Evolutionary conservation across 2,797 vertebrate genomes (phyloP), one percentile per base, ranked within the genome.

Genomic region (Acanthis flammea): DNA sequence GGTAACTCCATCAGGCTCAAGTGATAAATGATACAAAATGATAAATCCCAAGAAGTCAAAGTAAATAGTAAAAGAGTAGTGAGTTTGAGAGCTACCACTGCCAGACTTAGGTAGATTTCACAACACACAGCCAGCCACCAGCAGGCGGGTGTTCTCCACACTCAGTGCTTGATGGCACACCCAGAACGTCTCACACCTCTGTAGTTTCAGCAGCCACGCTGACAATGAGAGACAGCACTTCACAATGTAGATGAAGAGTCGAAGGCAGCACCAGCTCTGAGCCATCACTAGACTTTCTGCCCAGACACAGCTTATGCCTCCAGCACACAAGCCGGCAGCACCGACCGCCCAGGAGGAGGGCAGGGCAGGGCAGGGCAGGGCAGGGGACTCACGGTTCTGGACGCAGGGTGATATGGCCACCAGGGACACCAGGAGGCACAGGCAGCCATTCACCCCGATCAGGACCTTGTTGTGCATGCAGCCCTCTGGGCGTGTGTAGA

Each of bases 341-440:
- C 27, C n/a, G 68, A 13, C 61, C 78, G 35, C 33, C 10, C 30
- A 19, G 21, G 21, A 88, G 13, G 21, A 73, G 51, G 50, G 77
- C 37, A 37, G 37, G 37, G 37, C 37, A 37, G 37, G 37, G 37
- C 37, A 37, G 37, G 37, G 37, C 37, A 37, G 37, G 37, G 37
- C 44, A 45, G 24, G 0, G 11, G 72, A 93, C 99, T 99, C 97
- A 99, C 99, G 94, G 96, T 98, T 98, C 96, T 99, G 99, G 88
- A 99, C 99, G 91, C 97, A 99, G 6, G 99, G 99, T 0, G 98
- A 99, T 97, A 99, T 99, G 94, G 99, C 99, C 87, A 99, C 97
- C 89, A 99, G 27, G 1, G 99, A 99, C 61, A 99, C 97, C 5
- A 99, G 88, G 45, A 99, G 63, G 97, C 99, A 99, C n/a, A 99